Percentiles rank a stretch among this genome's conserved stretches.
Conservation (phyloP, 2,113 vertebrate species). For the Amblyornis subalaris region DNA sequence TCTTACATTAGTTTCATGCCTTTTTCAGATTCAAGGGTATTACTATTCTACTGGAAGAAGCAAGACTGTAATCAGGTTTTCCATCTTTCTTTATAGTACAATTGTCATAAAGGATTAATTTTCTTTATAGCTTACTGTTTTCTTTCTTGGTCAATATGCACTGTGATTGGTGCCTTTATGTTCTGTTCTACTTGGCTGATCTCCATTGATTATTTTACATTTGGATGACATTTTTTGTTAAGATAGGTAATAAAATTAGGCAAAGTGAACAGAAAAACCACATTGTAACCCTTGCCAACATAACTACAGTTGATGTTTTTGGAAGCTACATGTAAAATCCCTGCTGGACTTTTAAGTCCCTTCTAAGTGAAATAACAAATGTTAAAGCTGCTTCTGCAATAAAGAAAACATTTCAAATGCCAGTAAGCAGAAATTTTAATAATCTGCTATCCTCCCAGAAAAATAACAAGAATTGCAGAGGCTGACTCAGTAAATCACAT, state of each 20-base stretch:
- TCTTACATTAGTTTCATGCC: not conserved
- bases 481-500: not conserved
- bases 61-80: not conserved
- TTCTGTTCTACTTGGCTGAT: not conserved
- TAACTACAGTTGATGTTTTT: not conserved
- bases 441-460: not conserved
- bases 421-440: not conserved
- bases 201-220: not conserved
- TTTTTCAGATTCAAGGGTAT: not conserved
- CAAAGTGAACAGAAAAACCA: not conserved
- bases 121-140: not conserved
- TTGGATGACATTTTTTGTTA: not conserved
- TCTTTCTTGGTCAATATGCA: not conserved
- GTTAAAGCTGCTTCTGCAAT: not conserved
- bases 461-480: not conserved
- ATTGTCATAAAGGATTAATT: not conserved
- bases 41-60: not conserved
- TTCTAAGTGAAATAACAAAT: not conserved
- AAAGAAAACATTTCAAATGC: not conserved
- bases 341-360: not conserved
- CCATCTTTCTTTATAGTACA: not conserved
- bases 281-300: not conserved
- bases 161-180: not conserved
- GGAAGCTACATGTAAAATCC: not conserved
- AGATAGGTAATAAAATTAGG: not conserved